Evolutionary conservation across 2,888 invertebrate species (phyloP), one percentile per base, ranked within the genome.

Genomic region (Tipula unca): DNA sequence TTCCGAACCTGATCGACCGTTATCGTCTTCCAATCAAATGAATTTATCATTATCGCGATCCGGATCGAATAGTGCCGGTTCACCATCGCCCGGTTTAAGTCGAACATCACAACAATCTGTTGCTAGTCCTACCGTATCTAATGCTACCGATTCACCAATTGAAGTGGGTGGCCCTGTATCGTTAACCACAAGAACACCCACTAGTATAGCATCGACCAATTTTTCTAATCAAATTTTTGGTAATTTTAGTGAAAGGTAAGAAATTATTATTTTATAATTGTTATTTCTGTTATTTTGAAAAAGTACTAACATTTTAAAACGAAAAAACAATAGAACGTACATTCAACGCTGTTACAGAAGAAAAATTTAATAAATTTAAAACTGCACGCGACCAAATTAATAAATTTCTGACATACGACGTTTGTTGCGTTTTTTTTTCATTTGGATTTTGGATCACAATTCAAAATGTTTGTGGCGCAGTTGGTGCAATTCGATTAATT

Each of bases 161-260:
- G 91, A 91, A 88, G 91, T 91, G 86, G 91, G 91, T 29, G 91
- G 91, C 5, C 91, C 91, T 85, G 90, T 91, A 88, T 90, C 91
- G 69, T 87, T 91, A 86, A 90, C 90, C 86, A 86, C 87, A 84
- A 87, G 88, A 0, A 86, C 89, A 25, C 86, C 89, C 88, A 92
- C 88, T 89, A 29, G 48, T 32, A 89, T 91, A 20, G 93, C 94
- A 14, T 93, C 93, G 25, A 92, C 94, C n/a, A 89, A 90, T 29
- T 94, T 94, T 83, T 54, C 48, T 1, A 94, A 94, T 87, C 93
- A 94, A 89, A 93, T 95, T 88, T 95, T 95, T 90, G 94, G 94
- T 42, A 90, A 88, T 88, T 93, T 93, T 87, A 91, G 91, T 86
- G 93, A 93, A 87, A 91, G 92, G 93, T 93, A 88, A 92, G 92